phyloP scores from a whole-genome alignment of 2,888 invertebrate genomes.

The Drosophila putrida region DNA sequence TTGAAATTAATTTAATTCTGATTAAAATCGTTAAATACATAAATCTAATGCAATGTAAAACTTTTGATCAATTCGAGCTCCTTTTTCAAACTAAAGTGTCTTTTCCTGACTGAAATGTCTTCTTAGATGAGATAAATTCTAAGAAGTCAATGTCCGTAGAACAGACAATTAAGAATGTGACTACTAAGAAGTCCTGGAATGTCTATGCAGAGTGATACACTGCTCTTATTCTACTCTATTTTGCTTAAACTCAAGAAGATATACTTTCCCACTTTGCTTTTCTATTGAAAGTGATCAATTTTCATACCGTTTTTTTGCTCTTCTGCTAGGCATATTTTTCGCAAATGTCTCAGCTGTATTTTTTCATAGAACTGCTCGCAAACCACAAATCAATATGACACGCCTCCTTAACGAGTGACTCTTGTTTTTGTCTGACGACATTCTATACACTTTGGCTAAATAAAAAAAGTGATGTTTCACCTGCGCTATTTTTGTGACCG shows the following conservation, averaged over 20 bases:
- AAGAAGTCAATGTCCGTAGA: too few species aligned
- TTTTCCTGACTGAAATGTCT: too few species aligned
- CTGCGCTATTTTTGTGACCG: constrained; percentile 9
- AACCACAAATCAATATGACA: constrained; percentile 33
- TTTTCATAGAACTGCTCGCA: background rate
- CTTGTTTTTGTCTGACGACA: constrained; percentile 9
- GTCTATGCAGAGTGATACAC: too few species aligned
- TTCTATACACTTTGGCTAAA: constrained; percentile 25
- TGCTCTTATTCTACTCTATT: background rate
- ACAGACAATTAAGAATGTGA: too few species aligned
- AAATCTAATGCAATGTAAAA: too few species aligned
- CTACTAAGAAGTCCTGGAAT: too few species aligned
- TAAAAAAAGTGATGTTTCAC: constrained; percentile 37
- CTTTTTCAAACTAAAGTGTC: too few species aligned
- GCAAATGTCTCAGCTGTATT: constrained; percentile 1
- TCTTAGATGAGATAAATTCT: too few species aligned
- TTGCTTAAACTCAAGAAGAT: background rate
- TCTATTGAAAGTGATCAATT: background rate
- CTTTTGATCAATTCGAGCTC: too few species aligned
- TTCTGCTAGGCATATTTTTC: background rate
- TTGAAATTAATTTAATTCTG: too few species aligned
- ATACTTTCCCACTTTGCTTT: background rate
- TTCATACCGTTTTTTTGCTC: background rate
- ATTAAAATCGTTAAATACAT: too few species aligned
- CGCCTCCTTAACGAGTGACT: constrained; percentile 13